Base-by-base conservation (phyloP, 2,888 invertebrate genomes). In the Blastobasis adustella region DNA sequence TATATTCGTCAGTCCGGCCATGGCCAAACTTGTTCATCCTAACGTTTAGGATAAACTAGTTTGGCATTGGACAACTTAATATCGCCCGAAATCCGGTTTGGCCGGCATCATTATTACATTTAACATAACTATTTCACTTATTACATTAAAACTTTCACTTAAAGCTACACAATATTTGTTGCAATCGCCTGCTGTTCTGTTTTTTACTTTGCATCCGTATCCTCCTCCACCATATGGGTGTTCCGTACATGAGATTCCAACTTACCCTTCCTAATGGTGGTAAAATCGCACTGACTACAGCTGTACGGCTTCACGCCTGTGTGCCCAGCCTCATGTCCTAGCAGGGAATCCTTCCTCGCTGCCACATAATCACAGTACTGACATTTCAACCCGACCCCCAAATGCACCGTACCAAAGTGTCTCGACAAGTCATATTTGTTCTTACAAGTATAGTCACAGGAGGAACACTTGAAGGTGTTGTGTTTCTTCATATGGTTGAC, bases 401-500 rank as follows among this genome's bases (percentile, higher is more conserved):
- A 50, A 50, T 83, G 83, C 0, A 71, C 56, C 0, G 60, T 65
- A 0, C 67, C 61, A 1, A 68, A 73, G 57, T 85, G 84, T 4
- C 69, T 72, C 2, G 78, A 73, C 1, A 84, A 60, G 4, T 80
- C 81, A 47, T 78, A 75, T 42, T 78, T 82, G 1, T 73, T 69
- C 23, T 69, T 74, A 23, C 77, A 79, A 0, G 73, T 62, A 36
- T 77, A 79, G 0, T 59, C 58, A 42, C 84, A 85, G 0, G 62
- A 46, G 0, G 58, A 64, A 41, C 84, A 85, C 54, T 79, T 79
- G 43, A 66, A 71, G 0, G 65, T 61, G 8, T 78, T 72, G 45
- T 84, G 84, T 0, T 56, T 55, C 56, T 77, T 81, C n/a, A 78
- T 78, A 55, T 85, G 84, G 57, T 71, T 65, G 0, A 62, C 69